Conservation (phyloP, 2,113 vertebrate species). For the Chloropsis hardwickii region DNA sequence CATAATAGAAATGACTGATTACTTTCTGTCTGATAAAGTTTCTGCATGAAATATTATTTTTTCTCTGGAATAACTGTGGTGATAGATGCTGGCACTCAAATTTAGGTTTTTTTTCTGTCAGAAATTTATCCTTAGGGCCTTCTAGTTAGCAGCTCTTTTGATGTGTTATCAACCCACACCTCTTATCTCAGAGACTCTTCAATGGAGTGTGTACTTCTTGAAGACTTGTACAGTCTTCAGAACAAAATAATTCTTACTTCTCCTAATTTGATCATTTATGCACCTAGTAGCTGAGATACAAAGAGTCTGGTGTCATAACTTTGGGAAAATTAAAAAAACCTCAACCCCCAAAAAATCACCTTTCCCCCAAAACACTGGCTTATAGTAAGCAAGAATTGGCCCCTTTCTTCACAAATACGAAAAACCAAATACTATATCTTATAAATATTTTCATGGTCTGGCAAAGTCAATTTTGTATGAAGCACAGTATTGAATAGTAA, state of each 20-base stretch:
- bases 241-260: background rate
- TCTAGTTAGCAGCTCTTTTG: background rate
- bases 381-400: rapidly evolving
- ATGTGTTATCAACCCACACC: background rate
- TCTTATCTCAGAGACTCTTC: background rate
- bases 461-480: background rate
- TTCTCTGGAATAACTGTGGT: background rate
- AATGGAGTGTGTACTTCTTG: background rate
- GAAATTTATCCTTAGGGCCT: background rate
- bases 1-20: background rate
- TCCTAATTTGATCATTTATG: background rate
- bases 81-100: background rate
- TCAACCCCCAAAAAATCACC: too few relatives aligned
- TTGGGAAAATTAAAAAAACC: too few relatives aligned
- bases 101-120: background rate
- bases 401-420: background rate
- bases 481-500: background rate
- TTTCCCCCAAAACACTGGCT: background rate
- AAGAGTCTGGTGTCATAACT: background rate
- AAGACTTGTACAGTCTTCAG: background rate
- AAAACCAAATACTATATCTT: background rate
- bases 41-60: background rate
- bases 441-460: background rate
- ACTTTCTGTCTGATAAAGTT: background rate
- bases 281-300: background rate